Conservation (phyloP, 2,888 invertebrate genomes). For the Mystacides longicornis region DNA sequence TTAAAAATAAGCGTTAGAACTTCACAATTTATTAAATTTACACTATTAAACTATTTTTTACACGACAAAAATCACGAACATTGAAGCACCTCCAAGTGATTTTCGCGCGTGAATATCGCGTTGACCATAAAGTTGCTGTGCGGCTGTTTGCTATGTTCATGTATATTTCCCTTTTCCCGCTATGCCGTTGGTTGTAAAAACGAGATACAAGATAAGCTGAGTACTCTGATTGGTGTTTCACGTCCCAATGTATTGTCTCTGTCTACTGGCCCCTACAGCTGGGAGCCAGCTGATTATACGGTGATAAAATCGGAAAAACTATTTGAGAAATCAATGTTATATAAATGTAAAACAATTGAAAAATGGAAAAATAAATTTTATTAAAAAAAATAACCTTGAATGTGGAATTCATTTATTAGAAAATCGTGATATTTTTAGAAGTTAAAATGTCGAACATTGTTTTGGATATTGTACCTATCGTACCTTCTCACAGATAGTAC, state of each 20-base stretch:
- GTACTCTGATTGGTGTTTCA: neutral
- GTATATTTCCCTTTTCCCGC: constrained; percentile 45
- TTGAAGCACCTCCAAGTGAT: constrained; percentile 17
- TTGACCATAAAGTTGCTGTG: constrained; percentile 35
- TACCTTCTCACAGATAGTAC: neutral
- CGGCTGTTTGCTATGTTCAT: constrained; percentile 39
- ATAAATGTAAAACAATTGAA: no score
- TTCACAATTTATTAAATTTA: neutral
- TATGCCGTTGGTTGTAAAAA: constrained; percentile 29
- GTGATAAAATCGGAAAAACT: neutral
- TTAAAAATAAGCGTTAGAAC: no score
- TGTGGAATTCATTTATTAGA: no score
- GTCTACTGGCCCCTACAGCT: neutral
- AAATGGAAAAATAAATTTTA: no score
- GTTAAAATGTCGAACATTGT: no score
- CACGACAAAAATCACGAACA: neutral
- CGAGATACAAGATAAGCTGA: constrained; percentile 30
- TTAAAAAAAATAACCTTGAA: no score
- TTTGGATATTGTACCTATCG: no score
- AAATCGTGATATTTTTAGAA: no score
- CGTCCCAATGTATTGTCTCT: neutral
- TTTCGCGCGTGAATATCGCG: constrained; percentile 51
- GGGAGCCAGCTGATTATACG: neutral
- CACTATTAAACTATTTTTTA: neutral
- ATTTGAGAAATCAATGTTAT: no score